Base-by-base conservation (phyloP, 2,888 invertebrate genomes). In the Plusia festucae region DNA sequence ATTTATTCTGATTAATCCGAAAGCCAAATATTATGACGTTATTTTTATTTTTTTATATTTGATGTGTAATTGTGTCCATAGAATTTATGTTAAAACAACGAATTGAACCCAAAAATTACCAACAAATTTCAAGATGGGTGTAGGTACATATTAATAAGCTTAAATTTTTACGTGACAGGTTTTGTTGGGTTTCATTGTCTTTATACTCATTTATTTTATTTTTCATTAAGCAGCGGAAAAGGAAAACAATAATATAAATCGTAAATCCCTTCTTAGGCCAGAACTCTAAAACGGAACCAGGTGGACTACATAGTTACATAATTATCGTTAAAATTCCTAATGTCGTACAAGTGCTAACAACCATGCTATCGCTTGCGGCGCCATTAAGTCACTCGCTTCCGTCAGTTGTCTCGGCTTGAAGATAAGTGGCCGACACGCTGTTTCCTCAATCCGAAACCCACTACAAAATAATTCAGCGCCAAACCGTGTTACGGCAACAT, bases 381-480 rank as follows among this genome's bases (percentile, higher is more conserved):
- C 70, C 70, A 74, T 75, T 75, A 77, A 65, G 78, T 78, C 73
- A 59, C 59, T 53, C 57, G 78, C 68, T 80, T 79, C 78, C 80
- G 69, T 68, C 78, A 75, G 69, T 62, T 66, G 79, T 69, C 69
- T 71, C 46, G 24, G 34, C 61, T 55, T 20, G 53, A 74, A 76
- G 78, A 79, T 80, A 79, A 77, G 74, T 77, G 59, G 67, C 61
- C 65, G 78, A 79, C 80, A 80, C 62, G 68, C 56, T 73, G 75
- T 55, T 79, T 79, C 79, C 75, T 75, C 75, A 78, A 75, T 78
- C 64, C 75, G 53, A 65, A 79, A 70, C 64, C 58, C 13, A 24
- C 54, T 68, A 80, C 70, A 68, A 80, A 80, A 80, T 78, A 80
- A 78, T 80, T 78, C 73, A 75, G 66, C 63, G 67, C 56, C 53